Conservation (phyloP, 2,113 vertebrate genomes). For the Phylloscopus trochiloides region DNA sequence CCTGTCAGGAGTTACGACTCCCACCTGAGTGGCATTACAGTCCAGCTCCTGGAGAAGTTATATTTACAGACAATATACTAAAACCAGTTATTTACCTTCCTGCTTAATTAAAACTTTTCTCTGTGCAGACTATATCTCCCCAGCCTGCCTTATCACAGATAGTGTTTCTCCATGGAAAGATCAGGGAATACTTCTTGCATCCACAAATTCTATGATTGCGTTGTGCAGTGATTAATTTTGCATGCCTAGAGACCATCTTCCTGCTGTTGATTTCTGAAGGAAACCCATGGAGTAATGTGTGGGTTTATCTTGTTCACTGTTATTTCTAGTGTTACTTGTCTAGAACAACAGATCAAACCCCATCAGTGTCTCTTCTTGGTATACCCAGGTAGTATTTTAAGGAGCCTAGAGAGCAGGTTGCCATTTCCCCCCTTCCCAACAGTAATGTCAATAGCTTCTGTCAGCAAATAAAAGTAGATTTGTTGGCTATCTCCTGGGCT, state of each 20-base stretch:
- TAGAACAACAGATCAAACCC: conserved; percentile 15
- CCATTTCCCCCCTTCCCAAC: neutral
- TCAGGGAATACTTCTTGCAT: neutral
- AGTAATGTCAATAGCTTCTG: conserved; percentile 42
- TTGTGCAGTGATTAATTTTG: conserved; percentile 11
- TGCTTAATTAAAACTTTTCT: conserved; percentile 39
- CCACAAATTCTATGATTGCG: neutral
- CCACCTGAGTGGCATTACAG: neutral
- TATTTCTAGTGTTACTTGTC: conserved; percentile 22
- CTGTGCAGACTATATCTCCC: neutral
- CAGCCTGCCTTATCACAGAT: neutral
- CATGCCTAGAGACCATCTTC: neutral
- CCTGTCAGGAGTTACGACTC: neutral
- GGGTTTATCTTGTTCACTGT: conserved; percentile 6
- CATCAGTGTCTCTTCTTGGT: neutral
- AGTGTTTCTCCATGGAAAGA: conserved; percentile 23
- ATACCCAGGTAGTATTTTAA: conserved; percentile 29
- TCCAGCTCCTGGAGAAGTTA: neutral
- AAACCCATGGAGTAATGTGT: neutral
- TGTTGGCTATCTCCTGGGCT: neutral
- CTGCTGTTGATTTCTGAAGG: conserved; percentile 26
- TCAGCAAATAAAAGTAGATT: conserved; percentile 43
- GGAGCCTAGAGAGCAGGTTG: conserved; percentile 23
- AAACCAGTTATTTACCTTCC: conserved; percentile 3
- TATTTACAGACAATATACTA: neutral